These are phyloP conservation scores for Melieria picta DNA, from an alignment of 2,888 invertebrate species.

Conservation along the genomic window DNA sequence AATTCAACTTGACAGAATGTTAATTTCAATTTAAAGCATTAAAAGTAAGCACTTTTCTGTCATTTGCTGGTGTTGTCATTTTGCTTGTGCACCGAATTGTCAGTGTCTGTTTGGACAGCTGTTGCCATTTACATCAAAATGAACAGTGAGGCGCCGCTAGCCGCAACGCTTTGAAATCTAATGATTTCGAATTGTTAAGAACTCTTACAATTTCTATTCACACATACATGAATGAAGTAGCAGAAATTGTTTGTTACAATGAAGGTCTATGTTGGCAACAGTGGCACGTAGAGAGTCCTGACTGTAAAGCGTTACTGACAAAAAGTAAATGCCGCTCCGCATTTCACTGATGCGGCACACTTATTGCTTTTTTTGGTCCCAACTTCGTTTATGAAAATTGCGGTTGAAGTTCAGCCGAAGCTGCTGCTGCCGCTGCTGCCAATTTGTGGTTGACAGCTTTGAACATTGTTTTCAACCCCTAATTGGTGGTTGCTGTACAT, in stretches of 20 bases:
- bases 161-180: background rate
- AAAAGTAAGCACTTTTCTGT: background rate
- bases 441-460: slow-evolving; percentile 31
- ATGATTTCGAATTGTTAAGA: no score
- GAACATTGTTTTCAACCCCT: slow-evolving; percentile 25
- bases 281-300: no score
- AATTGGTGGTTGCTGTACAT: slow-evolving; percentile 5
- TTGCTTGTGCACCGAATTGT: slow-evolving; percentile 13
- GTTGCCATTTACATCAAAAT: slow-evolving; percentile 18
- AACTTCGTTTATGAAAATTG: background rate
- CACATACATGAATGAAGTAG: slow-evolving; percentile 45
- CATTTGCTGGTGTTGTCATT: background rate
- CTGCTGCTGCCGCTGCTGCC: slow-evolving; percentile 25
- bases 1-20: background rate
- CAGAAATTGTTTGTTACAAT: no score
- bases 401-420: background rate
- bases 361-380: no score
- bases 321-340: no score
- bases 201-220: background rate
- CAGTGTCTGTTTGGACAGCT: slow-evolving; percentile 31
- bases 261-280: no score
- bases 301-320: no score
- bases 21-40: slow-evolving; percentile 16
- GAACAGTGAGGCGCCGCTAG: slow-evolving; percentile 26
- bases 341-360: no score